Evolutionary conservation across 2,888 invertebrate species (phyloP), one percentile per base, ranked within the genome.

Genomic region (Drosophila merina): DNA sequence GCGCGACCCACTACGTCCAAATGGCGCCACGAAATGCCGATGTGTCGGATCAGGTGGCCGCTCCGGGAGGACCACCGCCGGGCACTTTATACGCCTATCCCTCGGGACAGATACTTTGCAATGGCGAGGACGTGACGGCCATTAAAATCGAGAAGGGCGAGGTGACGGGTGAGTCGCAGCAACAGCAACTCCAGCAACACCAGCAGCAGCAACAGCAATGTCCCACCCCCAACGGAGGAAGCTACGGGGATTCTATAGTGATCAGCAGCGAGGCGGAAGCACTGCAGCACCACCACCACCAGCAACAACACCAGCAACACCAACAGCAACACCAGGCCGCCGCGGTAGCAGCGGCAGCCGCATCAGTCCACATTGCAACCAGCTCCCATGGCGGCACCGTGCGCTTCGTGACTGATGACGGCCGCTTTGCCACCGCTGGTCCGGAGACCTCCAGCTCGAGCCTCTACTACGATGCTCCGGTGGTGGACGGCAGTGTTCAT

Each of bases 141-240:
- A 91, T 91, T n/a, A 91, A 91, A 74, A 86, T 90, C 26, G 91
- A 91, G 40, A 91, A 91, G 66, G 89, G 86, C 0, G 87, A 83
- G 28, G 76, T 76, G 4, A 45, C 76, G 3, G 76, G 73, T 2
- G 87, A 88, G 10, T 72, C 79, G 0, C 85, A 79, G 26, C 79
- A 78, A 31, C 79, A 75, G 10, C 88, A 79, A 40, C 78, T 79
- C 12, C 80, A 81, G 7, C 89, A 89, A 12, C 81, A 79, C 1
- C 87, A 82, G 1, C 69, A 51, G 1, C 84, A 75, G 9, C 76
- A 88, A 4, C 89, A 87, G 44, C 89, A 89, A 66, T 90, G 89
- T 36, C 79, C 88, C 9, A 90, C 90, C 3, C 88, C 90, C 0
- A 89, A 89, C 57, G 86, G 86, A 0, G 85, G 63, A 14, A 36